Evolutionary conservation across 2,113 vertebrate species (phyloP), one percentile per base, ranked within the genome.

Genomic region (Ranitomeya imitator): DNA sequence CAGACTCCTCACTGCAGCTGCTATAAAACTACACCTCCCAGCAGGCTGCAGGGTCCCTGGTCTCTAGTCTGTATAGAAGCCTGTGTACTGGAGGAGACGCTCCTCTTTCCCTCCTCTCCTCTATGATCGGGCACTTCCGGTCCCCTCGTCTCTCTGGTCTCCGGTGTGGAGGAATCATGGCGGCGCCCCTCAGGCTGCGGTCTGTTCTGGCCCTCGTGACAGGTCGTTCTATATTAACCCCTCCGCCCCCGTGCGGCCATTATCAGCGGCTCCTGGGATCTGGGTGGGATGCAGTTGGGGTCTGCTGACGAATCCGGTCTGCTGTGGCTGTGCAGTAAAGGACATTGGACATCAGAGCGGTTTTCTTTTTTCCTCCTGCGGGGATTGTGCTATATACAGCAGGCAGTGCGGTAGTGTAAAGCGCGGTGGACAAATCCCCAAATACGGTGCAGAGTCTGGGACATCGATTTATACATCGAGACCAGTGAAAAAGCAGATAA

Each of bases 161-260:
- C 7, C 5, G 37, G 4, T 57, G 1, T 14, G 18, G 60, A 65
- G 82, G 23, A 57, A 69, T 74, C 14, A 91, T 91, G 90, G 89
- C 90, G 9, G 90, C 87, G 16, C 31, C 77, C 74, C 45, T 85
- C 2, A 92, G 95, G 71, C 92, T 96, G 0, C 83, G 91, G 31
- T 95, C 94, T 85, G 92, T 92, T 90, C 90, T 96, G 91, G 92
- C 95, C 0, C 86, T 96, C 76, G 95, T 96, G 57, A 96, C 95
- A 0, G 96, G 95, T 94, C 54, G 26, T 23, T 82, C 23, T 31
- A 19, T 26, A 59, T n/a, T 80, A 51, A 45, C 37, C 37, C 37
- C 3, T 45, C 37, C 37, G 37, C 37, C 37, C 37, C 37, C 4
- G 37, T 45, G 37, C 37, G 1, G 37, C 3, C 3, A 45, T 45